Evolutionary conservation across 2,113 vertebrate genomes (phyloP).

Genomic region (Psilopsiagon aymara): DNA sequence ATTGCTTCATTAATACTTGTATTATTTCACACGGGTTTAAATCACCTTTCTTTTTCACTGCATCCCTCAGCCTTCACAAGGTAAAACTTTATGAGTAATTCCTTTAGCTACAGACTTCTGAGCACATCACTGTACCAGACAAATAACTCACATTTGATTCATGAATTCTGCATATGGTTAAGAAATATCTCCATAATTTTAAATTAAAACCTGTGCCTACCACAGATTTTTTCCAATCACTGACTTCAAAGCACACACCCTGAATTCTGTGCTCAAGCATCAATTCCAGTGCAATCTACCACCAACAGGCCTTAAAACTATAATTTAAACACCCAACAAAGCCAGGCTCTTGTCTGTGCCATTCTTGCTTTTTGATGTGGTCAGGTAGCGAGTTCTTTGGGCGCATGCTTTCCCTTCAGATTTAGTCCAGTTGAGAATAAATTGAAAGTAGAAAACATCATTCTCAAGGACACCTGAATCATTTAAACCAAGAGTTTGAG

Average conservation of each 20-base stretch:
- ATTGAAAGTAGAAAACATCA: background rate
- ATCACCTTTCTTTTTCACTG: background rate
- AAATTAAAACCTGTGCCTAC: background rate
- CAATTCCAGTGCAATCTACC: background rate
- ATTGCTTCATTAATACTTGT: background rate
- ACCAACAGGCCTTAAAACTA: background rate
- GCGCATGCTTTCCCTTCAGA: background rate
- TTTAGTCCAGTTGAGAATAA: background rate
- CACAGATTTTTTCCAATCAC: background rate
- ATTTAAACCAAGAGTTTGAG: background rate
- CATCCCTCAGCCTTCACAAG: background rate
- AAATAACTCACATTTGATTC: conserved; percentile 29
- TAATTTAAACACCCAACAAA: background rate
- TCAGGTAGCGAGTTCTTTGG: background rate
- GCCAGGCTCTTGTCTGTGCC: background rate
- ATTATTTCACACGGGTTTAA: background rate
- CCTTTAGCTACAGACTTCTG: conserved; percentile 26
- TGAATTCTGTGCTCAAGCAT: background rate
- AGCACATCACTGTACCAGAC: conserved; percentile 17
- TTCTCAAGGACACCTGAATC: background rate
- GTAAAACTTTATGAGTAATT: conserved; percentile 35
- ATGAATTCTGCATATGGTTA: conserved; percentile 43
- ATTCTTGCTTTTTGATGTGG: background rate
- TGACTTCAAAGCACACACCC: background rate
- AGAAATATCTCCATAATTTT: conserved; percentile 32